Evolutionary conservation across 2,797 vertebrate genomes (phyloP), one percentile per base, ranked within the genome.

Genomic region (Gadopsis marmoratus): DNA sequence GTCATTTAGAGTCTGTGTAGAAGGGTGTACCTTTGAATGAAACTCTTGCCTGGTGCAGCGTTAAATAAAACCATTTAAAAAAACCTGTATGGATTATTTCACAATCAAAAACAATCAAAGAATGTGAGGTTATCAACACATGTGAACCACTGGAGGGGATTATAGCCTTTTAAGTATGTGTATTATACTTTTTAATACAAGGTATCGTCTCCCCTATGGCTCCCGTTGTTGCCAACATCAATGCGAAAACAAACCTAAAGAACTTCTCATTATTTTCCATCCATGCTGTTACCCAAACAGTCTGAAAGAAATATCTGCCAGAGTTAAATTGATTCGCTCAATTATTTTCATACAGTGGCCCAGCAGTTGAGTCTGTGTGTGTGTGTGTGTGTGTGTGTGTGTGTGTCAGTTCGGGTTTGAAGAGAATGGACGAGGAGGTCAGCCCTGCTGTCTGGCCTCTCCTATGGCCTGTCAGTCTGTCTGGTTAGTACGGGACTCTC

Each of bases 251-350:
- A 23, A 72, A 74, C 50, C 23, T 78, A 68, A 76, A 73, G 31
- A 87, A 59, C 31, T n/a, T 82, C 70, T 85, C 80, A 86, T 91
- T 89, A 88, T 91, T 89, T 91, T 51, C 26, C 39, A 71, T 67
- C 76, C 82, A 88, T 63, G 76, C 84, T 79, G 83, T 70, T 79
- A 64, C 21, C 19, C 33, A 70, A 78, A 77, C 29, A 2, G 16
- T 65, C 45, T 79, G 41, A 71, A 77, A 79, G 47, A 62, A 75
- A 74, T 68, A 29, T 64, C 26, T 69, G 55, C 59, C 64, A 35
- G 64, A 64, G 48, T 81, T 64, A 47, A 76, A 84, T 71, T 69
- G 71, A 79, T 85, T 78, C 4, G 4, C 45, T 69, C 61, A 71
- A 58, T 85, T 87, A 79, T 89, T 83, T 81, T 79, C 51, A 79